Conservation (phyloP, 2,113 vertebrate species). For the Thunnus maccoyii region DNA sequence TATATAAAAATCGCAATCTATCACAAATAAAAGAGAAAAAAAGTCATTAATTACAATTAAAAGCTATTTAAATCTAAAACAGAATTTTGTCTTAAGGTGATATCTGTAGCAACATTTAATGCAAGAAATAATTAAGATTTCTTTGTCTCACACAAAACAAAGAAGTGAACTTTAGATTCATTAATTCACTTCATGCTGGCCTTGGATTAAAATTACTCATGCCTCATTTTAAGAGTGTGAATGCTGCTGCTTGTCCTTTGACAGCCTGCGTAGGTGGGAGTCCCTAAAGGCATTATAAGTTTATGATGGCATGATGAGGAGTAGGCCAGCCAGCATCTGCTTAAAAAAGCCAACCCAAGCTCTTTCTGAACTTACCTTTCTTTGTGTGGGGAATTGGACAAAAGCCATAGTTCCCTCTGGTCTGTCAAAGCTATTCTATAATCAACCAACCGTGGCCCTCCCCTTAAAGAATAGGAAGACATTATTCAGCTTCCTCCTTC, state of each 20-base stretch:
- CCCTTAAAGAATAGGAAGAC: constrained; percentile 88
- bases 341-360: constrained; percentile 75
- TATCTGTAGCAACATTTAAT: constrained; percentile 12
- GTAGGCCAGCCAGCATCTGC: constrained; percentile 75
- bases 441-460: constrained; percentile 85
- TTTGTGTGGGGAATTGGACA: constrained; percentile 84
- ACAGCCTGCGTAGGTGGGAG: constrained; percentile 66
- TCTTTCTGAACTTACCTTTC: constrained; percentile 80
- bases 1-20: constrained; percentile 3
- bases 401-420: constrained; percentile 86
- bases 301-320: constrained; percentile 76
- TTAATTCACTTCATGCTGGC: constrained; percentile 26
- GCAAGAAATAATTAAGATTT: constrained; percentile 36
- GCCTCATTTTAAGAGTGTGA: constrained; percentile 55
- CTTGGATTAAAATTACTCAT: constrained; percentile 55
- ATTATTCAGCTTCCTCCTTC: constrained; percentile 88
- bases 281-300: constrained; percentile 71
- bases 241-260: constrained; percentile 52
- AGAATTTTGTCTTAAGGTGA: not conserved
- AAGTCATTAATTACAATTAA: not conserved
- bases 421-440: constrained; percentile 87
- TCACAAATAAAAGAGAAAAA: constrained; percentile 12
- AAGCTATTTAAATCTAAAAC: not conserved
- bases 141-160: not conserved
- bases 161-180: constrained; percentile 18